Base-by-base conservation (phyloP, 2,113 vertebrate species). In the Lampris incognitus region DNA sequence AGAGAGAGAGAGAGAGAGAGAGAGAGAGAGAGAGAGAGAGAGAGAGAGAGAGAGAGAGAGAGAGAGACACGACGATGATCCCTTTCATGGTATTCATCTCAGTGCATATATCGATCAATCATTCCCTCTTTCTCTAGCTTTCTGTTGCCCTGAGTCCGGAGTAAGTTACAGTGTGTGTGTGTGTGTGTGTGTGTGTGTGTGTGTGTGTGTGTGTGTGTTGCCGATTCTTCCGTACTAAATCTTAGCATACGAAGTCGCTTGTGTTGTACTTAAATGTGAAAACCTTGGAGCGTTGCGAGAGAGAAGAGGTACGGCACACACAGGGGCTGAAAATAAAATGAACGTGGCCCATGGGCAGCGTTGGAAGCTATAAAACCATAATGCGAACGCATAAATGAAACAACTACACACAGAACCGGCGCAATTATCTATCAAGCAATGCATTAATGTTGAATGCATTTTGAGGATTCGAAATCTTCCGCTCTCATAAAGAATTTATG, bases 21-120 rank as follows among this genome's bases (percentile, higher is more conserved):
- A 72, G 50, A 42, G 79, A 51, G 59, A 3, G 64, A 66, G 62
- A 42, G 39, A 56, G 59, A 76, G 69, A 75, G 66, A 58, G 63
- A 52, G 51, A 52, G 68, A 73, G 81, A 73, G 72, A 65, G 51
- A 76, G 66, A 72, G 58, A 80, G 56, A 55, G 9, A 73, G 80
- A 71, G 69, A 73, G 57, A 41, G 9, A 9, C 1, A 6, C 69
- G 56, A 56, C 49, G 72, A 71, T 83, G 80, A 89, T 87, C 50
- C 72, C 63, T 65, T 81, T 86, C 82, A 82, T 56, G 66, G 71
- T 55, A 38, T 82, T 87, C 84, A 77, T 82, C 69, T 87, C 87
- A 74, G 59, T 73, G 74, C 79, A 85, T 85, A 79, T 75, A 86
- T 87, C 73, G 81, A 91, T 89, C 69, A 79, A 70, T 91, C 85